Evolutionary conservation across 2,888 invertebrate genomes (phyloP).

Genomic region (Oscheius sp.): DNA sequence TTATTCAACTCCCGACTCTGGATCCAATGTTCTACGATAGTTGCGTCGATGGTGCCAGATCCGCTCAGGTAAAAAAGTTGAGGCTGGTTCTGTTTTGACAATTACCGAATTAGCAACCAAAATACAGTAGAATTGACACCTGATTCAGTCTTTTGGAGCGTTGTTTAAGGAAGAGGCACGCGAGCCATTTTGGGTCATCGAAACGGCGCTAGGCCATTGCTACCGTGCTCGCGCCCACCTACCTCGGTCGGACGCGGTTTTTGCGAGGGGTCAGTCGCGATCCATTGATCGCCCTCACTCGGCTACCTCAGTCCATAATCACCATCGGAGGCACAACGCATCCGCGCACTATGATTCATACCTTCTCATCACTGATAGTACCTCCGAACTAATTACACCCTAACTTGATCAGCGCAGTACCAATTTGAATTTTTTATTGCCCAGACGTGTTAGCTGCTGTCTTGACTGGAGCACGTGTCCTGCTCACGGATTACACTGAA

Average conservation of each 20-base stretch:
- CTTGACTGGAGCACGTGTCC: constrained; percentile 12
- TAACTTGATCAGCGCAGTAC: too few relatives aligned
- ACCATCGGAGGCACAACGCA: constrained; percentile 3
- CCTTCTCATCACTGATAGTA: too few relatives aligned
- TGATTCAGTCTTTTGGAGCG: constrained; percentile 3
- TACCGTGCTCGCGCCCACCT: constrained; percentile 28
- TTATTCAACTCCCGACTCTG: too few relatives aligned
- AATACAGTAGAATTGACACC: background rate
- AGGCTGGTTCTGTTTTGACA: too few relatives aligned
- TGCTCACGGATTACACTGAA: constrained; percentile 29
- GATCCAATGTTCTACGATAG: too few relatives aligned
- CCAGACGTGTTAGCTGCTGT: background rate
- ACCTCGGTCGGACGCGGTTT: constrained; percentile 27
- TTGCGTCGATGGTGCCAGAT: too few relatives aligned
- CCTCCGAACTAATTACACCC: too few relatives aligned
- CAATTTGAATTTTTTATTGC: constrained; percentile 9
- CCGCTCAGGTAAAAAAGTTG: too few relatives aligned
- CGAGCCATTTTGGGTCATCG: constrained; percentile 36
- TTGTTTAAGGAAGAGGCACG: constrained; percentile 4
- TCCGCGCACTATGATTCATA: too few relatives aligned
- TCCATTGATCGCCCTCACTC: constrained; percentile 34
- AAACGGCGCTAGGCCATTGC: constrained; percentile 19
- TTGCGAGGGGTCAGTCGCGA: constrained; percentile 35
- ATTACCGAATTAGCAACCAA: background rate
- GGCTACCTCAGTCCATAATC: constrained; percentile 36